Evolutionary conservation across 2,797 vertebrate genomes (phyloP).

Genomic region (Heteromormyrus szaboi): DNA sequence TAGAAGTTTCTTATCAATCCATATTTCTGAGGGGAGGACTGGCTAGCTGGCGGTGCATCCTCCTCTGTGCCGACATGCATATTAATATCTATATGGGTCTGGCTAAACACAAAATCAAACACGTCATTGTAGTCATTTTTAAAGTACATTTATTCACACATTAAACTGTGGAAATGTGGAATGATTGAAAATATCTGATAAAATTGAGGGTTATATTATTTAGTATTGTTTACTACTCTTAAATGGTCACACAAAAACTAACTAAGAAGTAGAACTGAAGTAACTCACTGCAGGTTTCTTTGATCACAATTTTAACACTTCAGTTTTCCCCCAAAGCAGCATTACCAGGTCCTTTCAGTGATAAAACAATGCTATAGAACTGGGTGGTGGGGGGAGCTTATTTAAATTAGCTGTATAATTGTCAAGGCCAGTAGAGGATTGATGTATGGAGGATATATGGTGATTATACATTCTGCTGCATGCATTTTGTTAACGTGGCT

Average conservation of each 20-base stretch:
- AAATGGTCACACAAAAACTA: background rate
- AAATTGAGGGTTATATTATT: background rate
- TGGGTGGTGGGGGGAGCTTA: background rate
- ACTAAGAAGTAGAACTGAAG: background rate
- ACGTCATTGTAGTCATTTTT: slow-evolving; percentile 50
- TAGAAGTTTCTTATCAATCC: slow-evolving; percentile 70
- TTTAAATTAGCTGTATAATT: background rate
- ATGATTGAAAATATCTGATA: background rate
- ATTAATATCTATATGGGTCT: slow-evolving; percentile 54
- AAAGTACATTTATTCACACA: background rate
- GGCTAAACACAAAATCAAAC: slow-evolving; percentile 51
- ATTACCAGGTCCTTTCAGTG: background rate
- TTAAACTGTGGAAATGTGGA: background rate
- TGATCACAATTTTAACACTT: background rate
- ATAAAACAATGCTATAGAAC: background rate
- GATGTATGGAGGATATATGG: background rate
- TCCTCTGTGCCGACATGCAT: background rate
- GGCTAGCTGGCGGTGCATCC: background rate
- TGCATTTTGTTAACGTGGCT: background rate
- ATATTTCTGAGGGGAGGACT: slow-evolving; percentile 53
- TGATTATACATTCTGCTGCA: background rate
- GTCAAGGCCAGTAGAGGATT: background rate
- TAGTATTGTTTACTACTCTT: background rate
- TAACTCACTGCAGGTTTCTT: background rate
- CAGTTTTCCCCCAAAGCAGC: background rate